A percentile compares a stretch with the other conserved stretches of the same genome.
Conservation (phyloP, 2,113 vertebrate species). For the Phalacrocorax brasilianus region DNA sequence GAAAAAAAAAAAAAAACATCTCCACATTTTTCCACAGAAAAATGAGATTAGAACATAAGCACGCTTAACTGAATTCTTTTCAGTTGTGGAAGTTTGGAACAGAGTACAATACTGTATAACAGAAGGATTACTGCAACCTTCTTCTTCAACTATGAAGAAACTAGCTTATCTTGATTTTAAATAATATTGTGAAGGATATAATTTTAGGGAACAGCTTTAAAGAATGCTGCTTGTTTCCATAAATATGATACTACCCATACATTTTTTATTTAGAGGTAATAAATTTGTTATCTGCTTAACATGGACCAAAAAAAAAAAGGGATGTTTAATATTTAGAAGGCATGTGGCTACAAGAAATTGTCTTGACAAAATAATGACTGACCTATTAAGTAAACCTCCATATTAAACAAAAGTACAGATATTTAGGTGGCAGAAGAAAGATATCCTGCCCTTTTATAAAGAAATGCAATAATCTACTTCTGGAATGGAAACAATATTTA, state of each 20-base stretch:
- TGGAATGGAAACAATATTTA: not conserved
- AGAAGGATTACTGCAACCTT: not conserved
- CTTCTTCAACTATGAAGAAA: not conserved
- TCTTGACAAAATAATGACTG: not conserved
- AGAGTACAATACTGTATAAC: not conserved
- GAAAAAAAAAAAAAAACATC: not conserved
- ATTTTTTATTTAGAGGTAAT: not conserved
- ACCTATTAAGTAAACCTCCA: not conserved
- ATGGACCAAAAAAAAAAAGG: not conserved
- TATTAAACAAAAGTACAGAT: not conserved
- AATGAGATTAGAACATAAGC: not conserved
- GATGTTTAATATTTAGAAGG: not conserved
- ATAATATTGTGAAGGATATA: not conserved
- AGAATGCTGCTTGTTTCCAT: not conserved
- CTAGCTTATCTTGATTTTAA: not conserved
- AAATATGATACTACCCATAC: not conserved
- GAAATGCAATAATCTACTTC: not conserved
- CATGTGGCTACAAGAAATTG: not conserved
- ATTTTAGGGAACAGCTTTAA: not conserved
- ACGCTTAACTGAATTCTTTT: not conserved
- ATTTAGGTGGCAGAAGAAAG: not conserved
- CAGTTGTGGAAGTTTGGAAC: not conserved
- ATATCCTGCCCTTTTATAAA: not conserved
- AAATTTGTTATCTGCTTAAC: not conserved
- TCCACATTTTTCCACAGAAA: not conserved